Evolutionary conservation across 2,113 vertebrate genomes (phyloP).

Genomic region (Poeciliopsis occidentalis): DNA sequence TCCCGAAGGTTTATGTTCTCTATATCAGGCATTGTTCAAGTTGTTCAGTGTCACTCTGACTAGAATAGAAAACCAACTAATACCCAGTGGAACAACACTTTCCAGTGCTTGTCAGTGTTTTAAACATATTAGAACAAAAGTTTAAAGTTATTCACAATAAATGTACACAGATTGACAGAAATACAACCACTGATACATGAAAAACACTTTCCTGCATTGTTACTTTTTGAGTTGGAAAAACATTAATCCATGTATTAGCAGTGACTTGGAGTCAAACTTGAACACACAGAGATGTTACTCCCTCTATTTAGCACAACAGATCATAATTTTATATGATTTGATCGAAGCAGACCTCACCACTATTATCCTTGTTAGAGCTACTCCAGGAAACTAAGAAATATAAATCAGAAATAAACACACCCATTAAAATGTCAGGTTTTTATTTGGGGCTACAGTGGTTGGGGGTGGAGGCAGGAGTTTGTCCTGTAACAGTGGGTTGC

Average conservation of each 20-base stretch:
- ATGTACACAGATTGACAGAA: background rate
- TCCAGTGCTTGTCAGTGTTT: background rate
- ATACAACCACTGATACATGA: background rate
- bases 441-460: no score
- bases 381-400: background rate
- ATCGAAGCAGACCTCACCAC: no score
- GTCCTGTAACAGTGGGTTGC: no score
- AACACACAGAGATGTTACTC: no score
- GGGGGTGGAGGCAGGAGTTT: no score
- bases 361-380: no score
- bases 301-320: no score
- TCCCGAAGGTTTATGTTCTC: constrained; percentile 30
- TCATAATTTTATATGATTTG: no score
- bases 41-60: constrained; percentile 12
- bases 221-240: background rate
- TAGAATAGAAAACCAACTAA: constrained; percentile 6
- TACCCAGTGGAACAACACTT: constrained; percentile 13
- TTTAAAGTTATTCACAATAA: background rate
- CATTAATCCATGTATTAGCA: background rate
- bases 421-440: no score
- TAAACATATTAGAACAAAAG: background rate
- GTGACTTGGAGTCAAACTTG: no score
- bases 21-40: constrained; percentile 25
- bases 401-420: background rate
- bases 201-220: background rate